These are phyloP conservation scores for Copidosoma floridanum DNA, from an alignment of 1,140 invertebrate species.

Conservation along the genomic window DNA sequence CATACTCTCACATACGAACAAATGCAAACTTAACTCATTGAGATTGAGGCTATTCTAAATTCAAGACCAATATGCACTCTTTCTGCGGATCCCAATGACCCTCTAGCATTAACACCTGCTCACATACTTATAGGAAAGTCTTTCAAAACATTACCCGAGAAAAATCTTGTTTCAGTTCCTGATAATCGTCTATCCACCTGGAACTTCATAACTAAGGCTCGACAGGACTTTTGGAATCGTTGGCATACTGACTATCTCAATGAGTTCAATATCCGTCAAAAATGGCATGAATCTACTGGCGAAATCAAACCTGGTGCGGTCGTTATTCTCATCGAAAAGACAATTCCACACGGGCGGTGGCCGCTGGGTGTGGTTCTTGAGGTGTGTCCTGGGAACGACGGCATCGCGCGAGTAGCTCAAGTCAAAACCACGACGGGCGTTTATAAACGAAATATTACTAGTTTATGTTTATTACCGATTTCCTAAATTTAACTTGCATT, in stretches of 20 bases:
- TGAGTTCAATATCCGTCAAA: constrained; percentile 24
- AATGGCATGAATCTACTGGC: constrained; percentile 27
- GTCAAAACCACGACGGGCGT: no score
- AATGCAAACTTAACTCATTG: background rate
- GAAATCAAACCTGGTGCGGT: constrained; percentile 21
- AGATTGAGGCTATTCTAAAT: constrained; percentile 3
- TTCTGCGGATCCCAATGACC: background rate
- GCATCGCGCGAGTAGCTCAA: no score
- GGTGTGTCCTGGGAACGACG: no score
- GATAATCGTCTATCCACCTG: constrained; percentile 30
- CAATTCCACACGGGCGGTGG: background rate
- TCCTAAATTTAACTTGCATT: no score
- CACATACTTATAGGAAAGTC: background rate
- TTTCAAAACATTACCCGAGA: background rate
- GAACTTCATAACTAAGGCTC: constrained; percentile 29
- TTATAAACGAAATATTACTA: no score
- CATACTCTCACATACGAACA: constrained; percentile 23
- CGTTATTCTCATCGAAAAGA: constrained; percentile 31
- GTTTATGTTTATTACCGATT: no score
- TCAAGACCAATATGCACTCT: background rate
- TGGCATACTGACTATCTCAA: constrained; percentile 42
- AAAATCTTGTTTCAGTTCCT: background rate
- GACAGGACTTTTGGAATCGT: constrained; percentile 39
- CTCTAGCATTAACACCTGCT: background rate
- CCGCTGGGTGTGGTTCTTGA: no score